Evolutionary conservation across 1,140 invertebrate genomes (phyloP).

Genomic region (Saxidomus purpurata): DNA sequence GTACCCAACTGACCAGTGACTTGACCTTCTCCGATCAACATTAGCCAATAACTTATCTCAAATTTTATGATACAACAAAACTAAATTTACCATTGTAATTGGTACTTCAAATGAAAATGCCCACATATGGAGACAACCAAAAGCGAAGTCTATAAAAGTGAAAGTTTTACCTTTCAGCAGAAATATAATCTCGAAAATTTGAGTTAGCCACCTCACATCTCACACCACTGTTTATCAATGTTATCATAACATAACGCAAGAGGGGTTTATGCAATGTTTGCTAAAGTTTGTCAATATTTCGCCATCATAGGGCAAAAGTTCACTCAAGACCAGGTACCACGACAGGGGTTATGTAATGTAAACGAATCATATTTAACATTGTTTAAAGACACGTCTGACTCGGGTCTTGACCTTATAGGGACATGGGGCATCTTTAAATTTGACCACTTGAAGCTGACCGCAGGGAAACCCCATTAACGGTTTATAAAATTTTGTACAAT

Average conservation of each 20-base stretch:
- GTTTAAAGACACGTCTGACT: not conserved
- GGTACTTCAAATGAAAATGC: not conserved
- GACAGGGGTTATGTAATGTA: slow-evolving; percentile 25
- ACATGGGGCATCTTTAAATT: slow-evolving; percentile 1
- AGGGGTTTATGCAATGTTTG: slow-evolving; percentile 36
- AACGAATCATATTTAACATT: slow-evolving; percentile 16
- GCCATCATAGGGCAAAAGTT: slow-evolving; percentile 26
- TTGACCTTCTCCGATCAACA: slow-evolving; percentile 40
- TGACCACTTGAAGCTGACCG: not conserved
- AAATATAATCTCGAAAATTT: not conserved
- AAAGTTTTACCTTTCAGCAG: not conserved
- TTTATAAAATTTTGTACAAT: not conserved
- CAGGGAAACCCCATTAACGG: not conserved
- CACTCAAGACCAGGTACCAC: not conserved
- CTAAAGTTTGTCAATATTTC: slow-evolving; percentile 33
- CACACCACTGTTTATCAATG: not conserved
- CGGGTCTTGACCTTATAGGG: not conserved
- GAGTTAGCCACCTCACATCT: not conserved
- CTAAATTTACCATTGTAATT: not conserved
- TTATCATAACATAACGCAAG: not conserved
- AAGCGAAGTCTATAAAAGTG: not conserved
- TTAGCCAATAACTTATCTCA: slow-evolving; percentile 48
- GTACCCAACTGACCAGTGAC: slow-evolving; percentile 29
- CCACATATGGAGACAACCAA: not conserved
- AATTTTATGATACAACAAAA: slow-evolving; percentile 62